Conservation (phyloP, 1,140 invertebrate genomes). For the Paralvinella palmiformis region DNA sequence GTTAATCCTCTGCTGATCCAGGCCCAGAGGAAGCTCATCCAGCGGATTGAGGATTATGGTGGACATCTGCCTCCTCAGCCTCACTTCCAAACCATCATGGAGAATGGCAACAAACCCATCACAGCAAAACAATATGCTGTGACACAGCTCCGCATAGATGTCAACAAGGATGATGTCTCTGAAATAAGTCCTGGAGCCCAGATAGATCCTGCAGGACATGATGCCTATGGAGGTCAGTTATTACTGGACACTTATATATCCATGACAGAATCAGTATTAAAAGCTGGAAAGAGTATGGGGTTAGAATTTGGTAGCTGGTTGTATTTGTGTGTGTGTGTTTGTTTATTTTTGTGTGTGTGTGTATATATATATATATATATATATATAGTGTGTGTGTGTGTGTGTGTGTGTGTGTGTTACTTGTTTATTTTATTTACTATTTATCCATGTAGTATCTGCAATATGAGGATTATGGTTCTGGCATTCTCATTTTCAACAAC, state of each 20-base stretch:
- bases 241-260: not conserved
- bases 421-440: too few species aligned
- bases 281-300: too few species aligned
- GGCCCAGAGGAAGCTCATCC: constrained; percentile 41
- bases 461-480: too few species aligned
- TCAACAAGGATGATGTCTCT: constrained; percentile 1
- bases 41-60: constrained; percentile 26
- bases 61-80: constrained; percentile 35
- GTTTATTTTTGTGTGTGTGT: too few species aligned
- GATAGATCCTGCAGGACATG: constrained; percentile 40
- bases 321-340: too few species aligned
- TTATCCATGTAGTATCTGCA: too few species aligned
- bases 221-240: constrained; percentile 36
- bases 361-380: too few species aligned
- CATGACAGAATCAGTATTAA: too few species aligned
- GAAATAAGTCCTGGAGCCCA: constrained; percentile 27
- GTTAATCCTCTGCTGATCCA: constrained; percentile 43
- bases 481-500: too few species aligned
- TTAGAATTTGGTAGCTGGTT: too few species aligned
- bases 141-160: not conserved
- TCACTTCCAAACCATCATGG: constrained; percentile 33
- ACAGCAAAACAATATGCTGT: constrained; percentile 35
- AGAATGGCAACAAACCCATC: constrained; percentile 22
- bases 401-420: not conserved
- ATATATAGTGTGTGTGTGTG: not conserved